phyloP scores from a whole-genome alignment of 2,797 vertebrate species.

The Poecilia velifera region DNA sequence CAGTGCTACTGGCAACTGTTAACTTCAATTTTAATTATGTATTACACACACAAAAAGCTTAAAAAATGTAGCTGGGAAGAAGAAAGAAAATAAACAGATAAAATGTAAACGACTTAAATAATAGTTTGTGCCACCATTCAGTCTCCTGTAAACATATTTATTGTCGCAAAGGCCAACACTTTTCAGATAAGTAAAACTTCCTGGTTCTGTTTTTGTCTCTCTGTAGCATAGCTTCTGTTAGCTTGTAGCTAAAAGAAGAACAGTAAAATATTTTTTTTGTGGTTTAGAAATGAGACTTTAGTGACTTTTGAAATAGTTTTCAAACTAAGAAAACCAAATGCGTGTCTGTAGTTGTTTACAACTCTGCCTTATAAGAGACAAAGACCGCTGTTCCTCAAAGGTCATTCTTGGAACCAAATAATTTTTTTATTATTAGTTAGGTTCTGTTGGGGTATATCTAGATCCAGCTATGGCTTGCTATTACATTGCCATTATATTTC shows the following conservation, averaged over 20 bases:
- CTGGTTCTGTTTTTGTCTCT: background rate
- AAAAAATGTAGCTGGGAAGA: background rate
- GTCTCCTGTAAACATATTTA: constrained; percentile 18
- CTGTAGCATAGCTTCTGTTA: constrained; percentile 1
- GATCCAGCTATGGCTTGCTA: background rate
- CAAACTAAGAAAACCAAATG: background rate
- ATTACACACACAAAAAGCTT: constrained; percentile 4
- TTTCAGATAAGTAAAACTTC: constrained; percentile 13
- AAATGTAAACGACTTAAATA: background rate
- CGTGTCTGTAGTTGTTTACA: background rate
- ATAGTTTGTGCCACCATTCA: constrained; percentile 2
- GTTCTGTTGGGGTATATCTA: background rate
- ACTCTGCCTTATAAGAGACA: background rate
- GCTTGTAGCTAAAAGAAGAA: background rate
- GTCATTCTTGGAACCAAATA: background rate
- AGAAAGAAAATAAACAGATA: background rate
- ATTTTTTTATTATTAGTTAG: background rate
- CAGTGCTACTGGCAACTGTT: constrained; percentile 1
- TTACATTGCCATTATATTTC: background rate
- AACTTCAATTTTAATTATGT: background rate
- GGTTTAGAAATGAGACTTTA: background rate
- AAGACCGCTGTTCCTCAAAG: background rate
- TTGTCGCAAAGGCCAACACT: constrained; percentile 6
- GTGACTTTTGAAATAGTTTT: background rate
- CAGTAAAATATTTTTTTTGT: background rate